Conservation (phyloP, 2,113 vertebrate species). For the Neolamprologus modestus region DNA sequence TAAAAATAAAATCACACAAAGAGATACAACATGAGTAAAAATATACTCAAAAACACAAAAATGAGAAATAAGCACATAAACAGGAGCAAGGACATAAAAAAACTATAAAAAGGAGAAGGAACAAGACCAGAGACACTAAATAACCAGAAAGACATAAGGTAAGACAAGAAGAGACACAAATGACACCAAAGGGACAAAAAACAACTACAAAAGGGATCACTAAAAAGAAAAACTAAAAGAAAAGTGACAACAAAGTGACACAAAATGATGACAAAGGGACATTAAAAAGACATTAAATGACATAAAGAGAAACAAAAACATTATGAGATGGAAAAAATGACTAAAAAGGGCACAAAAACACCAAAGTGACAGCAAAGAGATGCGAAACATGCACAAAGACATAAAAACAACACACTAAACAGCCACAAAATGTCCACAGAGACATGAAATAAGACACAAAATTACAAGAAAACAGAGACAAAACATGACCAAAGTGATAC, state of each 20-base stretch:
- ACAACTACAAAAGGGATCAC: background rate
- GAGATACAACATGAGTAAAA: background rate
- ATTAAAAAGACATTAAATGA: background rate
- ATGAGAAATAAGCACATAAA: background rate
- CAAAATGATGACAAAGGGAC: background rate
- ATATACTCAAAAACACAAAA: background rate
- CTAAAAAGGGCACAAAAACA: background rate
- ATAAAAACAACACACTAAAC: background rate
- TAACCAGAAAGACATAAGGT: background rate
- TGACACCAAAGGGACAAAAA: background rate
- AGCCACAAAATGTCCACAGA: background rate
- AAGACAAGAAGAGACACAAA: background rate
- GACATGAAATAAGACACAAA: background rate
- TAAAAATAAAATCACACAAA: background rate
- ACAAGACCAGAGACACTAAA: background rate
- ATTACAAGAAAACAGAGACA: background rate
- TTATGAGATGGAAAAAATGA: background rate
- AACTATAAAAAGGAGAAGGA: background rate
- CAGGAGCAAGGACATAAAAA: background rate
- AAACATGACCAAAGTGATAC: background rate
- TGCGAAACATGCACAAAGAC: background rate
- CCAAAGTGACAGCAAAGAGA: background rate
- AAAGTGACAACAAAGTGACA: background rate
- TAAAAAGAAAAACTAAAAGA: background rate
- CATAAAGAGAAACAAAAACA: background rate